These are phyloP conservation scores for Amyelois transitella DNA, from an alignment of 1,140 invertebrate genomes.

Conservation along the genomic window DNA sequence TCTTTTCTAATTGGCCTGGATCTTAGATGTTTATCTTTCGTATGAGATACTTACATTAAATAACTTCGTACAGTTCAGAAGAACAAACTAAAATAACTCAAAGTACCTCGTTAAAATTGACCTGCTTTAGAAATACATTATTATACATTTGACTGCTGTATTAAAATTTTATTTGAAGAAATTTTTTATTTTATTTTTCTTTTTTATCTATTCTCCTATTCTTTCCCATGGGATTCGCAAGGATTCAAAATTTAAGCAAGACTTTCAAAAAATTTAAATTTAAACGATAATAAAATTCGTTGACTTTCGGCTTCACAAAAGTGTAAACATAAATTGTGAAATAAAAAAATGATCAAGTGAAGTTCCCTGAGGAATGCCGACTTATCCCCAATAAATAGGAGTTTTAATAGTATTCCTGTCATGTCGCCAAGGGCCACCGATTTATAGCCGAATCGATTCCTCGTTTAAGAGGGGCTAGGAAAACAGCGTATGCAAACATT, in stretches of 20 bases:
- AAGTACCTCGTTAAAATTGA: neutral
- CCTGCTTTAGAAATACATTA: too few relatives aligned
- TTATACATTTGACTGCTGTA: too few relatives aligned
- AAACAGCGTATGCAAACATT: conserved; percentile 19
- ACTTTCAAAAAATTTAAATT: conserved; percentile 1
- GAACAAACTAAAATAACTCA: neutral
- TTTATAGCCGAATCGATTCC: conserved; percentile 56
- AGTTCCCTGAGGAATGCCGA: conserved; percentile 14
- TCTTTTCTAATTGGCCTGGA: too few relatives aligned
- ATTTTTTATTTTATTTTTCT: too few relatives aligned
- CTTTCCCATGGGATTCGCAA: too few relatives aligned
- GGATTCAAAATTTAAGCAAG: neutral
- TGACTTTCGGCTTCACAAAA: neutral
- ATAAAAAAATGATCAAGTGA: neutral
- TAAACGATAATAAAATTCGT: neutral
- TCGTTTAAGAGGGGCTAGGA: conserved; percentile 30
- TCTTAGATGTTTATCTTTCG: too few relatives aligned
- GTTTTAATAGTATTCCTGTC: conserved; percentile 56
- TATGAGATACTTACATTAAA: too few relatives aligned
- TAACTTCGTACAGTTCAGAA: too few relatives aligned
- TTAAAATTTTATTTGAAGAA: too few relatives aligned
- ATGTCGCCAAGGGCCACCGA: conserved; percentile 49
- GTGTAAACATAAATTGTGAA: neutral
- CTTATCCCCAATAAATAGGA: conserved; percentile 48
- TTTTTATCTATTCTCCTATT: too few relatives aligned